These are phyloP conservation scores for Lithophane socia DNA, from an alignment of 2,888 invertebrate species.

Conservation along the genomic window DNA sequence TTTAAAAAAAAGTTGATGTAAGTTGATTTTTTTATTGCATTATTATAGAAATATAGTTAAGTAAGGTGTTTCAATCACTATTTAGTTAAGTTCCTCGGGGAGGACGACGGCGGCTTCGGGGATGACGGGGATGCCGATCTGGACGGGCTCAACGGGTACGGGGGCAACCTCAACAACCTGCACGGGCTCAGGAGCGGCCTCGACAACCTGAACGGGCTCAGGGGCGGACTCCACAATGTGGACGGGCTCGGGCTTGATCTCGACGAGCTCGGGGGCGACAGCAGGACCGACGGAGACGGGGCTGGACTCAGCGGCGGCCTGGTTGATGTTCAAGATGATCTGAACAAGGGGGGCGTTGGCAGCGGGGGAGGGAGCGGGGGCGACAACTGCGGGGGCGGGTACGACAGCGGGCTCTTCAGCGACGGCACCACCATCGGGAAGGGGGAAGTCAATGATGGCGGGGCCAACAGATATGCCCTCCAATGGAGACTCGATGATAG, in stretches of 20 bases:
- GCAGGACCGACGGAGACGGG: constrained; percentile 47
- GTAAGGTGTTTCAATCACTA: no score
- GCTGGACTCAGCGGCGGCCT: constrained; percentile 29
- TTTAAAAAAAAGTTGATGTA: no score
- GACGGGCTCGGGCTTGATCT: constrained; percentile 40
- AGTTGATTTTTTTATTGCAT: no score
- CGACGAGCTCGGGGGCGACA: constrained; percentile 6
- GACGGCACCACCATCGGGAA: constrained; percentile 48
- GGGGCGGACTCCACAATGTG: constrained; percentile 42
- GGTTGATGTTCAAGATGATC: constrained; percentile 71
- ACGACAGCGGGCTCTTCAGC: constrained; percentile 21
- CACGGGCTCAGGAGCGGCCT: constrained; percentile 40
- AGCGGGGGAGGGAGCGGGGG: not conserved
- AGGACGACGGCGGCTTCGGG: constrained; percentile 71
- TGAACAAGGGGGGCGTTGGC: constrained; percentile 66
- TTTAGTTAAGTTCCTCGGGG: constrained; percentile 74
- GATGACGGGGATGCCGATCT: constrained; percentile 68
- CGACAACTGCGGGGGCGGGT: not conserved
- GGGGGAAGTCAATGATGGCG: constrained; percentile 33
- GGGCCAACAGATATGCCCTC: not conserved
- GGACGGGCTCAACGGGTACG: constrained; percentile 40
- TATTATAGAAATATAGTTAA: no score
- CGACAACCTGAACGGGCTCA: constrained; percentile 31
- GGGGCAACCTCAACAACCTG: not conserved
- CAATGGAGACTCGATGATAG: not conserved